Evolutionary conservation across 1,140 invertebrate species (phyloP).

Genomic region (Trichogramma pretiosum): DNA sequence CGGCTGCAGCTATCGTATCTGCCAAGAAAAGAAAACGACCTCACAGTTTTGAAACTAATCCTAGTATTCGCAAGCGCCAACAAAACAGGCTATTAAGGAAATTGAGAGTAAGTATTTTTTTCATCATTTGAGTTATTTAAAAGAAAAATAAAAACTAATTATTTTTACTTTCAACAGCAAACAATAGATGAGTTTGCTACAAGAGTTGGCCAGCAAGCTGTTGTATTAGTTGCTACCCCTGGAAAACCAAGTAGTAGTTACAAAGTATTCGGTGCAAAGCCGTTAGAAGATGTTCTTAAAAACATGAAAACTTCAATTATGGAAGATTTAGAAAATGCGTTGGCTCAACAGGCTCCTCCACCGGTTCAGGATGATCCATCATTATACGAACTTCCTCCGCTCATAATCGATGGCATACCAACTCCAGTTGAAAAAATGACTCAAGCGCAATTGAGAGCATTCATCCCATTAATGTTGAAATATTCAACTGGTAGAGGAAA

Average conservation of each 20-base stretch:
- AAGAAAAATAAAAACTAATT: slow-evolving; percentile 1
- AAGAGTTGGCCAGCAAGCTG: slow-evolving; percentile 93
- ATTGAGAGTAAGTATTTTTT: slow-evolving; percentile 57
- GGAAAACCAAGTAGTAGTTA: slow-evolving; percentile 93
- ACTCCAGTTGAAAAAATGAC: slow-evolving; percentile 99
- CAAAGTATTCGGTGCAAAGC: slow-evolving; percentile 95
- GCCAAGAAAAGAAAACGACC: slow-evolving; percentile 91
- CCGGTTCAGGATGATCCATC: slow-evolving; percentile 85
- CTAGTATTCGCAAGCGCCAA: slow-evolving; percentile 90
- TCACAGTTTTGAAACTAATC: slow-evolving; percentile 96
- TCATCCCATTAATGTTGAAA: slow-evolving; percentile 96
- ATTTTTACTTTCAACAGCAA: slow-evolving; percentile 54
- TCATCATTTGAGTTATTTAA: slow-evolving; percentile 5
- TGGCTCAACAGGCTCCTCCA: slow-evolving; percentile 89
- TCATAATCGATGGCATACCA: slow-evolving; percentile 95
- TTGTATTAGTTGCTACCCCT: slow-evolving; percentile 90
- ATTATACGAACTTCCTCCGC: slow-evolving; percentile 86
- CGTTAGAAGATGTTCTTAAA: slow-evolving; percentile 89
- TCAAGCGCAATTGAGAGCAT: slow-evolving; percentile 89
- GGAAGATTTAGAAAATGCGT: slow-evolving; percentile 85
- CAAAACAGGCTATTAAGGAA: slow-evolving; percentile 88
- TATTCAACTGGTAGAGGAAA: slow-evolving; percentile 94
- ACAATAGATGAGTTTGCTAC: slow-evolving; percentile 96
- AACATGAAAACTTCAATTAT: slow-evolving; percentile 84
- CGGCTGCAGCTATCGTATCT: slow-evolving; percentile 91